phyloP scores from a whole-genome alignment of 2,888 invertebrate species.

The Ochropacha duplaris region DNA sequence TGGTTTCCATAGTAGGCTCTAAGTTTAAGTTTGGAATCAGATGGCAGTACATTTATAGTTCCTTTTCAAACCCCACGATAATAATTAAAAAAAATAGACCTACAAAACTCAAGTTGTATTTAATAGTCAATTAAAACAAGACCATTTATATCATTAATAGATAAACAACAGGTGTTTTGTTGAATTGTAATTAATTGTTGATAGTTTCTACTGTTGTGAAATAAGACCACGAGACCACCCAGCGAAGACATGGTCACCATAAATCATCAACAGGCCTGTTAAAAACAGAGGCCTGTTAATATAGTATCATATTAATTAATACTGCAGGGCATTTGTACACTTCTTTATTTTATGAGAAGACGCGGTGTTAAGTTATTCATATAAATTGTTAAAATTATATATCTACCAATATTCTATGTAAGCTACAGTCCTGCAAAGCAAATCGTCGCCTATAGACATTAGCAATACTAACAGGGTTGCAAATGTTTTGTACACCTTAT shows the following conservation, averaged over 20 bases:
- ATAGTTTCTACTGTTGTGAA: constrained; percentile 13
- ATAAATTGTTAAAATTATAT: no score
- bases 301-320: background rate
- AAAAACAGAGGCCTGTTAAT: background rate
- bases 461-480: no score
- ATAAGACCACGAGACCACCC: constrained; percentile 14
- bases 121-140: constrained; percentile 9
- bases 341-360: no score
- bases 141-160: constrained; percentile 12
- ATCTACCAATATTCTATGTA: no score
- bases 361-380: no score
- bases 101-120: background rate
- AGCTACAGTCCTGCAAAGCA: no score
- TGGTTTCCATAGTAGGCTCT: no score
- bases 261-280: constrained; percentile 1
- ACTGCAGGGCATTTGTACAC: background rate
- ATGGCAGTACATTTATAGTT: no score
- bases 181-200: constrained; percentile 8
- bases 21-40: no score
- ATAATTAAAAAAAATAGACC: background rate
- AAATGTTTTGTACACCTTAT: no score
- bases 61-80: background rate
- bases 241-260: background rate
- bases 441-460: no score
- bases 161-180: constrained; percentile 27